Evolutionary conservation across 1,140 invertebrate species (phyloP), one percentile per base, ranked within the genome.

Genomic region (Carcinoscorpius rotundicauda): DNA sequence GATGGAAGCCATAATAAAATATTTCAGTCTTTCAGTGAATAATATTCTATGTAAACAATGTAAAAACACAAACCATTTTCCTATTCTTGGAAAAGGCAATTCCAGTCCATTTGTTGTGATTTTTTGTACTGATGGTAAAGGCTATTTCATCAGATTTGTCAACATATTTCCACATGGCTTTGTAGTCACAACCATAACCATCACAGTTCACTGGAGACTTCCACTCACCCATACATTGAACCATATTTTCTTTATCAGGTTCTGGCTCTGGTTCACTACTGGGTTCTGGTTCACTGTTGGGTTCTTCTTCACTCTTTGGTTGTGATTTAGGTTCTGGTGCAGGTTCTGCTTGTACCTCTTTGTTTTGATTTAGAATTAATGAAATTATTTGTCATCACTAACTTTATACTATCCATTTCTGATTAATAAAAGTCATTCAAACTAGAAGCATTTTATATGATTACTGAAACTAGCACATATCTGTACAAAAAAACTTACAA

Each of bases 51-150:
- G 29, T 29, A 29, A 29, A 29, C 29, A 29, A 29, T 29, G 29
- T 29, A 29, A 29, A 29, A 29, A 29, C 29, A 29, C 29, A 29
- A 53, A 67, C 63, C 51, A 64, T 65, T n/a, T 5, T 50, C 49
- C 51, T 65, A 72, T 92, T 85, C 63, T 90, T 81, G 51, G 90
- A 93, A 76, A 97, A 95, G 8, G 87, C 93, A 68, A 97, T 90
- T 4, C 93, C 95, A 4, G 93, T 95, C 95, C 95, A 98, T 9
- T 83, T 82, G 66, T 92, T 85, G 0, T 82, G 85, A 67, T 92
- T 80, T 8, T 83, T 86, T 0, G 91, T 93, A 11, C 85, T 82
- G n/a, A 98, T 86, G 3, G 85, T 88, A 77, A 97, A 98, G 49
- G 82, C 81, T 61, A 98, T 85, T 49, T 85, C 82, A 74, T 95